These are phyloP conservation scores for Calyptomena viridis DNA, from an alignment of 2,113 vertebrate species.

Conservation along the genomic window DNA sequence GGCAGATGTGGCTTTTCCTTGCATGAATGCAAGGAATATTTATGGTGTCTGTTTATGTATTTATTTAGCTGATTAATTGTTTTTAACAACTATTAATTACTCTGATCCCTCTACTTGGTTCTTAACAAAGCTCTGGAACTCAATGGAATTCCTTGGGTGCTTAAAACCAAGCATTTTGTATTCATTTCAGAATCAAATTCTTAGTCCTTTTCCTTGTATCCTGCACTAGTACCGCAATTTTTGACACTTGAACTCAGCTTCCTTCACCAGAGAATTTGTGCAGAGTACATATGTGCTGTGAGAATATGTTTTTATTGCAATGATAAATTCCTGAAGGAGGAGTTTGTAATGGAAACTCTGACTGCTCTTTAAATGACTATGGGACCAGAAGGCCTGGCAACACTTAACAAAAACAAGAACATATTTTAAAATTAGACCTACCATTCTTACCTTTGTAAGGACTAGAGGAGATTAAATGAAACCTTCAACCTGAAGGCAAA, in stretches of 20 bases:
- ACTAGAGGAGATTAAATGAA: background rate
- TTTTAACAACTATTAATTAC: background rate
- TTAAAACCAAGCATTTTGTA: background rate
- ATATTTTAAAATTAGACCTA: background rate
- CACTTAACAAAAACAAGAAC: background rate
- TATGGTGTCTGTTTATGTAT: background rate
- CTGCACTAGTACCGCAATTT: background rate
- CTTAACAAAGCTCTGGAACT: background rate
- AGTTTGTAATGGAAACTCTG: background rate
- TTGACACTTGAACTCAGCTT: background rate
- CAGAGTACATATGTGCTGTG: background rate
- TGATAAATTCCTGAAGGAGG: background rate
- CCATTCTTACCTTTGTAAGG: background rate
- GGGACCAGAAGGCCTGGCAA: background rate
- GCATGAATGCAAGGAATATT: background rate
- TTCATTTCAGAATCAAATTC: background rate
- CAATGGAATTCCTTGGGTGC: background rate
- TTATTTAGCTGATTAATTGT: background rate
- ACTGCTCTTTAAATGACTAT: background rate
- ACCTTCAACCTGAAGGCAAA: background rate
- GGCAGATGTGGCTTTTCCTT: background rate
- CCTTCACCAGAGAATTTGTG: background rate
- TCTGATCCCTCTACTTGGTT: background rate
- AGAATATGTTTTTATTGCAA: background rate
- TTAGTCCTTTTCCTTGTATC: background rate